Evolutionary conservation across 2,797 vertebrate species (phyloP).

Genomic region (Ptychobarbus kaznakovi): DNA sequence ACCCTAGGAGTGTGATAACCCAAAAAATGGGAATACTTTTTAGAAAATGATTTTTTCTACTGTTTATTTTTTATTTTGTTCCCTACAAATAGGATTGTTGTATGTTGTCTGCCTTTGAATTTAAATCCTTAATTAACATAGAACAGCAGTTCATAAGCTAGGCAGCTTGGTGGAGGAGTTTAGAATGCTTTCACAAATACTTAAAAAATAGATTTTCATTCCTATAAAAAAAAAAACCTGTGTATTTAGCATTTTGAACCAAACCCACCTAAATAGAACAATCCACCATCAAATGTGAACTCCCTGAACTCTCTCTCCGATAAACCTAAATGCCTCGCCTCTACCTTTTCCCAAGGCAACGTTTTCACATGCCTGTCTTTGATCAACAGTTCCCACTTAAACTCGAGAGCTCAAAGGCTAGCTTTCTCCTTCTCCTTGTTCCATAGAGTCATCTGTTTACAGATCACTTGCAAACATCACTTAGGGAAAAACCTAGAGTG

Average conservation of each 20-base stretch:
- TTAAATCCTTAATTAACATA: background rate
- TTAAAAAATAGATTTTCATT: background rate
- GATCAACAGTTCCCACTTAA: slow-evolving; percentile 11
- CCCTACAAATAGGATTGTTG: background rate
- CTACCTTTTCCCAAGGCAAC: background rate
- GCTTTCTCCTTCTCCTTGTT: slow-evolving; percentile 7
- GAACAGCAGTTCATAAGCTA: background rate
- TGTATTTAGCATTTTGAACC: background rate
- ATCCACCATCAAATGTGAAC: background rate
- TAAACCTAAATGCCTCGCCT: background rate
- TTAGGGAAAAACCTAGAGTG: slow-evolving; percentile 27
- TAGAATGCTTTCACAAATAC: background rate
- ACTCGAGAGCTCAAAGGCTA: background rate
- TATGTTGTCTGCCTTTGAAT: background rate
- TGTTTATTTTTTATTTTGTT: background rate
- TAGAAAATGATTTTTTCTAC: too few species aligned
- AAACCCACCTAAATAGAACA: background rate
- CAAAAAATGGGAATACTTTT: too few species aligned
- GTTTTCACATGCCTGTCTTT: background rate
- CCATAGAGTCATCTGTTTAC: slow-evolving; percentile 26
- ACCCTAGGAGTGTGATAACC: too few species aligned
- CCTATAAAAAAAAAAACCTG: background rate
- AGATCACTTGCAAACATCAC: slow-evolving; percentile 9
- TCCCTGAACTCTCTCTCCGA: slow-evolving; percentile 2
- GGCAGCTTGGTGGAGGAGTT: background rate